Evolutionary conservation across 2,888 invertebrate genomes (phyloP), one percentile per base, ranked within the genome.

Genomic region (Megamerina dolium): DNA sequence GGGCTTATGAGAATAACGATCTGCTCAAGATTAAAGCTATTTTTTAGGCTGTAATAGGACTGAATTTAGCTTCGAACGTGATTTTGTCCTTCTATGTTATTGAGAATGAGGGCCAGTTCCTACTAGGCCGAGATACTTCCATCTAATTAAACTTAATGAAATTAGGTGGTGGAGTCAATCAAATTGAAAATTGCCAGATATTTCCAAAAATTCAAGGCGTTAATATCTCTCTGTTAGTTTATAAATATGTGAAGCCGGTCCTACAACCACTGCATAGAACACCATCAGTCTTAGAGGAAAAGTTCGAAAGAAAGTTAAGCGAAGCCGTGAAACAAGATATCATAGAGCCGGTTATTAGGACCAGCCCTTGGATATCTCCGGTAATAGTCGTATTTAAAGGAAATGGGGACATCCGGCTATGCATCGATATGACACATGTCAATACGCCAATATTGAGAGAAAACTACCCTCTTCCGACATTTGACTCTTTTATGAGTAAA

Each of bases 1-100:
- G 44, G n/a, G 46, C 49, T 9, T 49, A 49, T 27, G 49, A 47
- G 21, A 42, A 44, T 21, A 46, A 37, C 12, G 43, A 44, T 2
- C 26, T 36, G 2, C 45, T 51, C 9, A 45, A 27, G 20, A 23
- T 46, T 13, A 44, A 48, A 44, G 27, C 18, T 2, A 37, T 43
- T 40, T 48, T 50, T 21, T 44, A 48, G 26, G 30, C 48, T 10
- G 32, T 43, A 16, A 46, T 50, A 21, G 40, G 45, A 2, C 34
- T 35, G 5, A 31, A 47, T 32, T 26, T 31, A 19, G 16, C 5
- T 21, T 40, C 34, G 12, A 41, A 48, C 17, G 5, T 45, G 14
- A 49, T 48, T 45, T 29, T 43, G 9, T 26, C 45, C 9, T 50
- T 50, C 26, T 43, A 43, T 30, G 43, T 43, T 20, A 38, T 46